Evolutionary conservation across 2,888 invertebrate genomes (phyloP).

Genomic region (Agonopterix subpropinquella): DNA sequence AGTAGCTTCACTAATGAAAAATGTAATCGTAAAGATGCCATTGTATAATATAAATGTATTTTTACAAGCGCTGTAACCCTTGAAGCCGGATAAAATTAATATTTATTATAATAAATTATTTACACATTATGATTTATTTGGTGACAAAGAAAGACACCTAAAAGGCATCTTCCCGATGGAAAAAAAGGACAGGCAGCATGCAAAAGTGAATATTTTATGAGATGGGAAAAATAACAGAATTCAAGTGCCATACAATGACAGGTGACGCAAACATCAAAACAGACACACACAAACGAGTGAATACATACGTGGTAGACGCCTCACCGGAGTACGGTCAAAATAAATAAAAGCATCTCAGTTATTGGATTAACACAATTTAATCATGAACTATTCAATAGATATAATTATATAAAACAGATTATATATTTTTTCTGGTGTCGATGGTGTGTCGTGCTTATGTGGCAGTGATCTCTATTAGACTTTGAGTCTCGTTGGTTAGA

Average conservation of each 20-base stretch:
- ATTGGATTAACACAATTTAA: conserved; percentile 76
- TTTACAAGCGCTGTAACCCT: no score
- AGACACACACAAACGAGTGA: conserved; percentile 71
- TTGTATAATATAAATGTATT: conserved; percentile 1
- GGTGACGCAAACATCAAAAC: conserved; percentile 72
- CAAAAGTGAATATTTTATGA: conserved; percentile 59
- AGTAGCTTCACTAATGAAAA: conserved; percentile 3
- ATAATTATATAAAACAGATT: conserved; percentile 67
- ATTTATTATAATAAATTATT: no score
- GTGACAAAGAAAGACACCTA: background rate
- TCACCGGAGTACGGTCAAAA: conserved; percentile 74
- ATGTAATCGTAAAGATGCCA: conserved; percentile 17
- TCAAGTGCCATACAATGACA: conserved; percentile 65
- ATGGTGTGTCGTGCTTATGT: conserved; percentile 65
- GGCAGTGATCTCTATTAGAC: conserved; percentile 56
- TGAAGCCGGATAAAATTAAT: no score
- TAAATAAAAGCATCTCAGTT: conserved; percentile 74
- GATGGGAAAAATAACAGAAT: conserved; percentile 40
- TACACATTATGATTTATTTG: background rate
- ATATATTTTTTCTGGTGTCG: conserved; percentile 65
- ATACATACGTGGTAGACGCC: conserved; percentile 75
- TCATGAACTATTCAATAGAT: conserved; percentile 70
- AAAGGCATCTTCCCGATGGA: conserved; percentile 7
- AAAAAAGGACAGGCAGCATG: conserved; percentile 62
- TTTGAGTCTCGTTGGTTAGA: conserved; percentile 32